These are phyloP conservation scores for Hydrolagus colliei DNA, from an alignment of 2,797 vertebrate genomes.

Conservation along the genomic window DNA sequence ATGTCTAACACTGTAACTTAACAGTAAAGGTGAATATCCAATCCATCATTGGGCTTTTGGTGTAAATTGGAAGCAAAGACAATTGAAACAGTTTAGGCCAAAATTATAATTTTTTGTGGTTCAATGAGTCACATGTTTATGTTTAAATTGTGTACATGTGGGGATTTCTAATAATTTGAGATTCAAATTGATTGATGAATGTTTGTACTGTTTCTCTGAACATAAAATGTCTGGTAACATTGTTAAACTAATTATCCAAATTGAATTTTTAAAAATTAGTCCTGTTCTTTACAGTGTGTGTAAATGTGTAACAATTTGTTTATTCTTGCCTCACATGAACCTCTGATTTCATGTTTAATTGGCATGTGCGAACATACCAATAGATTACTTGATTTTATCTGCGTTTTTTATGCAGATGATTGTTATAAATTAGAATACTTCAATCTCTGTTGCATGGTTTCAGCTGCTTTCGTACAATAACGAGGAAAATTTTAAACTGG, in stretches of 20 bases:
- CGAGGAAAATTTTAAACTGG: too few relatives aligned
- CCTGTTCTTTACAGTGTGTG: too few relatives aligned
- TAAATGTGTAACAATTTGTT: too few relatives aligned
- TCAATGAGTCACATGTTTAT: not conserved
- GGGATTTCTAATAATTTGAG: not conserved
- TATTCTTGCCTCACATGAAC: too few relatives aligned
- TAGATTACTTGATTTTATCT: too few relatives aligned
- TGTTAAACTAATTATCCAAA: not conserved
- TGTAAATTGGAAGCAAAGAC: not conserved
- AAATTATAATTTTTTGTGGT: not conserved
- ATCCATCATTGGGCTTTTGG: not conserved
- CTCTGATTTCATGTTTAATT: too few relatives aligned
- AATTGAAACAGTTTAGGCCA: not conserved
- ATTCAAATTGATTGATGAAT: slow-evolving; percentile 2
- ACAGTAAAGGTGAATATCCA: not conserved
- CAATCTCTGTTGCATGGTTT: not conserved
- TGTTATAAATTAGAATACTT: slow-evolving; percentile 1
- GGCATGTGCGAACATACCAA: too few relatives aligned
- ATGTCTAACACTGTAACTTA: not conserved
- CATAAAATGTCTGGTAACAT: slow-evolving; percentile 2
- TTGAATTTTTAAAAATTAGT: not conserved
- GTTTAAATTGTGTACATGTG: not conserved
- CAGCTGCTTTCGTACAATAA: not conserved
- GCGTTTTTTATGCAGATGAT: not conserved
- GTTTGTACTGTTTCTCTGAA: not conserved